These are phyloP conservation scores for Leptinotarsa undecemlineata DNA, from an alignment of 1,140 invertebrate species.

Conservation along the genomic window DNA sequence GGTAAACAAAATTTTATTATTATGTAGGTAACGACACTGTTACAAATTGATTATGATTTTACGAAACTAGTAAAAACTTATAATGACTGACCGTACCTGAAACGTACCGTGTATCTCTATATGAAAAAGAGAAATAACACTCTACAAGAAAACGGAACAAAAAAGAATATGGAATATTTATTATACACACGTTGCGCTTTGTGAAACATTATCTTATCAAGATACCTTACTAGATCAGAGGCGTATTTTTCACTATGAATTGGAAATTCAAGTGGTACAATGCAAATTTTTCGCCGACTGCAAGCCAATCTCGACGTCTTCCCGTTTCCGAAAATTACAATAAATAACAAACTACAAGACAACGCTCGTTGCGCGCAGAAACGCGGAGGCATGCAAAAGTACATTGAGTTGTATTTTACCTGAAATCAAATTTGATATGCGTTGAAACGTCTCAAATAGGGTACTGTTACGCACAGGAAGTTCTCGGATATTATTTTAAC, in stretches of 20 bases:
- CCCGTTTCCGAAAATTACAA: neutral
- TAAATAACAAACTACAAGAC: constrained; percentile 29
- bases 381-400: constrained; percentile 36
- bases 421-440: constrained; percentile 28
- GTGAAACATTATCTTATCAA: constrained; percentile 22
- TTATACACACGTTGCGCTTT: constrained; percentile 20
- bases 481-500: constrained; percentile 25
- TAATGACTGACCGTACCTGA: neutral
- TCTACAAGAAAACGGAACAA: constrained; percentile 14
- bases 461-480: constrained; percentile 9
- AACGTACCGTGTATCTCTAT: neutral
- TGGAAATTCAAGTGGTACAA: neutral
- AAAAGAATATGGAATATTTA: constrained; percentile 13
- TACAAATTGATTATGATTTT: neutral
- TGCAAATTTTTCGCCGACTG: neutral
- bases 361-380: constrained; percentile 38
- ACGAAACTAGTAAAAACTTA: neutral
- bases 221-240: constrained; percentile 8
- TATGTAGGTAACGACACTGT: neutral
- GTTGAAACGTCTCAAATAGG: constrained; percentile 20
- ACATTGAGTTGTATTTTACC: constrained; percentile 37
- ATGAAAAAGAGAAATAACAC: constrained; percentile 6
- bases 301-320: constrained; percentile 25
- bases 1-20: constrained; percentile 3
- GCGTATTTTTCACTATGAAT: constrained; percentile 7